phyloP scores from a whole-genome alignment of 1,140 invertebrate species.

The Octopus sinensis region DNA sequence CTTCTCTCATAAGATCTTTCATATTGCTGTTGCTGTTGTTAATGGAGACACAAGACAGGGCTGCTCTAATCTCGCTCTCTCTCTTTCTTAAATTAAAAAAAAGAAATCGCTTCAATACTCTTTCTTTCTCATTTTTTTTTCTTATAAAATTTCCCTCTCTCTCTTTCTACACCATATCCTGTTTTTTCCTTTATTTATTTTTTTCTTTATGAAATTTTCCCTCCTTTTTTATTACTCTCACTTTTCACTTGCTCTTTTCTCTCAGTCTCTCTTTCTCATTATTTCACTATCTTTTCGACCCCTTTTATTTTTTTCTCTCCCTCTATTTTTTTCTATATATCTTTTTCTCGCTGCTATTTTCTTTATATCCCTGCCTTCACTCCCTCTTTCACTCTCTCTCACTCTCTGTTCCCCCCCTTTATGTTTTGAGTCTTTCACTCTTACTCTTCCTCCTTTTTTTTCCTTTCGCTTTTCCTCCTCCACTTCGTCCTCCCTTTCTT shows the following conservation, averaged over 20 bases:
- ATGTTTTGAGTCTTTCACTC: constrained; percentile 1
- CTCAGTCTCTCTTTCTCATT: not conserved
- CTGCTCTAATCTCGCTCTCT: too few relatives aligned
- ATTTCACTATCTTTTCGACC: not conserved
- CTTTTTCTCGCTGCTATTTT: not conserved
- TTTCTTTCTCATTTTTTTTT: too few relatives aligned
- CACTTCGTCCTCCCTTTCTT: not conserved
- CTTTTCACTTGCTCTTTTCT: not conserved
- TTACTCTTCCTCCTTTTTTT: not conserved
- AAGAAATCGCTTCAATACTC: too few relatives aligned
- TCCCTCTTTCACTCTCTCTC: not conserved
- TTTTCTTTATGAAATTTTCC: too few relatives aligned
- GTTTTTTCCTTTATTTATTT: too few relatives aligned
- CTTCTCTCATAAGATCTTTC: too few relatives aligned
- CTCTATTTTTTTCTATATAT: not conserved
- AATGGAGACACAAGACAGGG: too few relatives aligned
- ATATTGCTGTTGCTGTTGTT: too few relatives aligned
- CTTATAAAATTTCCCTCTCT: too few relatives aligned
- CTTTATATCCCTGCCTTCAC: not conserved
- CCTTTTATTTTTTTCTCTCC: constrained; percentile 4
- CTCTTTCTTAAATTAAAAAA: too few relatives aligned
- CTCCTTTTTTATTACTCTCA: too few relatives aligned
- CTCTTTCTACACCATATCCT: too few relatives aligned
- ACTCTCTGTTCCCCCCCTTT: not conserved
- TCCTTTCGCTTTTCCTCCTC: not conserved